phyloP scores from a whole-genome alignment of 2,797 vertebrate species.

The Lepus townsendii region DNA sequence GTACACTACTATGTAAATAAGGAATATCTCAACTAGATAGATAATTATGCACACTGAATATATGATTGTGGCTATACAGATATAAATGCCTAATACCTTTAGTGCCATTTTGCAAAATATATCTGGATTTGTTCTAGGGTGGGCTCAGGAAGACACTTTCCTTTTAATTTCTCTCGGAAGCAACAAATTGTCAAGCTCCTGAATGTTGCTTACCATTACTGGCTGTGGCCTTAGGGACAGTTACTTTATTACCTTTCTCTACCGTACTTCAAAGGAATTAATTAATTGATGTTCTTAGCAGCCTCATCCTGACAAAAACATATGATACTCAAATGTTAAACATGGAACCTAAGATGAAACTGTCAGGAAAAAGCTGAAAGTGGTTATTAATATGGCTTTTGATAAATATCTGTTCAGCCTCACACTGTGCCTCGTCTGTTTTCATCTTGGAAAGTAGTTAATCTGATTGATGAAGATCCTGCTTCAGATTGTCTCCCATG shows the following conservation, averaged over 20 bases:
- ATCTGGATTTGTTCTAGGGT: constrained; percentile 74
- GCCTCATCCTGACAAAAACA: constrained; percentile 93
- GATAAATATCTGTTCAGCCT: constrained; percentile 94
- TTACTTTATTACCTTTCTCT: constrained; percentile 93
- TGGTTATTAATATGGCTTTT: constrained; percentile 94
- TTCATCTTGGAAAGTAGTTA: constrained; percentile 93
- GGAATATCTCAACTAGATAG: background rate
- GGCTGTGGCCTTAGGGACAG: constrained; percentile 89
- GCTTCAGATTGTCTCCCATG: constrained; percentile 93
- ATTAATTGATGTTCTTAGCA: constrained; percentile 92
- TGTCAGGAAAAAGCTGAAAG: constrained; percentile 92
- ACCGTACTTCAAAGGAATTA: constrained; percentile 91
- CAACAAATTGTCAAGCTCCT: constrained; percentile 84
- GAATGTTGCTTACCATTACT: constrained; percentile 87
- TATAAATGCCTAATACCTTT: constrained; percentile 24
- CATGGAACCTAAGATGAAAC: constrained; percentile 93
- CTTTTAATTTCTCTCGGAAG: constrained; percentile 87
- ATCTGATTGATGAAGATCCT: constrained; percentile 95
- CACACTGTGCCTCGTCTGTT: constrained; percentile 92
- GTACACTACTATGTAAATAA: constrained; percentile 59
- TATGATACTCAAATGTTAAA: constrained; percentile 94
- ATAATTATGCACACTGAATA: constrained; percentile 46
- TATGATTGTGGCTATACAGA: constrained; percentile 24
- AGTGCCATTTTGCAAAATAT: constrained; percentile 79
- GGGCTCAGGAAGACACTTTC: constrained; percentile 74